Evolutionary conservation across 2,113 vertebrate genomes (phyloP).

Genomic region (Cyanoliseus patagonus): DNA sequence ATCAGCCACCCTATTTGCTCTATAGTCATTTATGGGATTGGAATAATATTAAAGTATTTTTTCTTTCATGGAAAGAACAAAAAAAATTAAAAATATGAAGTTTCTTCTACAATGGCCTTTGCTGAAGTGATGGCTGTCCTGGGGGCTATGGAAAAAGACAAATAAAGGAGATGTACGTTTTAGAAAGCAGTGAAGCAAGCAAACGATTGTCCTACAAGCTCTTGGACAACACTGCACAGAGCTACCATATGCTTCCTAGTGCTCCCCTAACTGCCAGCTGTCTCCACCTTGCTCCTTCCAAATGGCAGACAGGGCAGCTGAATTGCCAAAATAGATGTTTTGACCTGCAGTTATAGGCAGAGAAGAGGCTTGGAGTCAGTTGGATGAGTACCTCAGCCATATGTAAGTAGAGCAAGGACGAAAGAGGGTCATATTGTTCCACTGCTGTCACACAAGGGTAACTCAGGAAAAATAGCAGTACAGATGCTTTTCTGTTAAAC

Average conservation of each 20-base stretch:
- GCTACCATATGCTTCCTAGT: constrained; percentile 62
- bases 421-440: neutral
- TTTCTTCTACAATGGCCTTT: constrained; percentile 5
- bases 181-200: constrained; percentile 33
- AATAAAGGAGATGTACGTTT: neutral
- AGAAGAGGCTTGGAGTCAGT: neutral
- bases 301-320: constrained; percentile 30
- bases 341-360: constrained; percentile 32
- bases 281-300: constrained; percentile 51
- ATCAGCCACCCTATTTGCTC: neutral
- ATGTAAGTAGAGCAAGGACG: constrained; percentile 14
- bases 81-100: neutral
- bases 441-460: neutral
- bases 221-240: constrained; percentile 31
- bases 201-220: neutral
- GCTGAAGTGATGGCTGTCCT: neutral
- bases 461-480: neutral
- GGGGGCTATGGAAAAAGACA: neutral
- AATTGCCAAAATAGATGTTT: constrained; percentile 47
- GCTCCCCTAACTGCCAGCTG: constrained; percentile 64
- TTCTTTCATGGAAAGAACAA: neutral
- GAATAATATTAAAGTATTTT: neutral
- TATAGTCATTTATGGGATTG: neutral
- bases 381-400: neutral
- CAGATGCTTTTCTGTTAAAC: neutral